Percentiles rank a stretch among this genome's conserved stretches.
Evolutionary conservation across 1,140 invertebrate genomes (phyloP).

Genomic region (Phocides pigmalion): DNA sequence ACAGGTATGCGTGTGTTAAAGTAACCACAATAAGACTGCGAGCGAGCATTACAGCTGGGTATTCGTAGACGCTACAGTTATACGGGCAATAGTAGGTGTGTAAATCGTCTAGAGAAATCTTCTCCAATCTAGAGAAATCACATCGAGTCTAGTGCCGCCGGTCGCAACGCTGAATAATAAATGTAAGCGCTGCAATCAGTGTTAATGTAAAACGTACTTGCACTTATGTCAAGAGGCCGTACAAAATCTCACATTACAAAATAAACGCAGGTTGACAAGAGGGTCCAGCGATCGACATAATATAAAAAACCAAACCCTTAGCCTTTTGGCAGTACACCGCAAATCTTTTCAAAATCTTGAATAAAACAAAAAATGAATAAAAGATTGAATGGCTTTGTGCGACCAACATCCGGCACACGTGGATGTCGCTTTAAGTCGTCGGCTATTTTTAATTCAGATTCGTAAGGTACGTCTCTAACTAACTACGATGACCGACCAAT

Average conservation of each 20-base stretch:
- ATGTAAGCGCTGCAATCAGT: too few species aligned
- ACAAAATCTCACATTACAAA: not conserved
- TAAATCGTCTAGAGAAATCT: too few species aligned
- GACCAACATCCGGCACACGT: constrained; percentile 73
- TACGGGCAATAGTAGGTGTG: too few species aligned
- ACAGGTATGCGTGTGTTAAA: too few species aligned
- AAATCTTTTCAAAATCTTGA: constrained; percentile 19
- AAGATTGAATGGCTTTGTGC: constrained; percentile 66
- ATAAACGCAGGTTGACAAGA: not conserved
- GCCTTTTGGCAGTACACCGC: constrained; percentile 63
- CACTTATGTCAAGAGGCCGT: too few species aligned
- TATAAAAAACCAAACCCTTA: constrained; percentile 12
- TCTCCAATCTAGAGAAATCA: too few species aligned
- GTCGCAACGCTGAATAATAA: too few species aligned
- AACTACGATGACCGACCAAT: not conserved
- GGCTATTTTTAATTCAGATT: constrained; percentile 18
- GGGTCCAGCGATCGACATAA: not conserved
- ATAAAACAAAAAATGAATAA: constrained; percentile 36
- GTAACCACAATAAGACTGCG: too few species aligned
- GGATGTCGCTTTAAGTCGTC: constrained; percentile 37
- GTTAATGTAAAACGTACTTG: too few species aligned
- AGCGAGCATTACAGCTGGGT: too few species aligned
- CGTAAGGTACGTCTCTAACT: not conserved
- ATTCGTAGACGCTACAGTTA: too few species aligned
- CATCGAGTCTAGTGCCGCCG: too few species aligned